These are phyloP conservation scores for Champsocephalus esox DNA, from an alignment of 2,797 vertebrate species.

Conservation along the genomic window DNA sequence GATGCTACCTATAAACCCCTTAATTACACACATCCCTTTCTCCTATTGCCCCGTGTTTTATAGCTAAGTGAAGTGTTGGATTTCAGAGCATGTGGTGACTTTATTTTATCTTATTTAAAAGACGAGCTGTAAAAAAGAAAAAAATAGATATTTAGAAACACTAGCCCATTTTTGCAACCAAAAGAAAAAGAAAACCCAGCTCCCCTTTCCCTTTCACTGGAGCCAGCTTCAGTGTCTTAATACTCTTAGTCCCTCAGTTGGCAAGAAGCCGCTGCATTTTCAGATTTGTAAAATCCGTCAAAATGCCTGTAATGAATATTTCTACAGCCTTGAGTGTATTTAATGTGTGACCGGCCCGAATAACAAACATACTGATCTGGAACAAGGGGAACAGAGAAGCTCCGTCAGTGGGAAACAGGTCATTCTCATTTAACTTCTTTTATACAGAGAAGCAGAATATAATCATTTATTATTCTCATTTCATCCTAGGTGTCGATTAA, in stretches of 20 bases:
- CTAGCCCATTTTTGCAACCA: conserved; percentile 42
- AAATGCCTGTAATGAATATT: conserved; percentile 78
- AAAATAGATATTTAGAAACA: conserved; percentile 18
- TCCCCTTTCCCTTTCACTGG: conserved; percentile 54
- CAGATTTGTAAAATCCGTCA: conserved; percentile 75
- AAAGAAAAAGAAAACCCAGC: conserved; percentile 44
- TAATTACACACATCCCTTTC: conserved; percentile 51
- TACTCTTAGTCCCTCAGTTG: conserved; percentile 75
- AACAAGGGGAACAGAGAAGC: conserved; percentile 11
- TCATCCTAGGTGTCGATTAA: conserved; percentile 36
- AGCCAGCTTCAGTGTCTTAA: conserved; percentile 73
- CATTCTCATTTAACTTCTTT: conserved; percentile 22
- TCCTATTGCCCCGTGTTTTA: conserved; percentile 44
- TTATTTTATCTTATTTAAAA: conserved; percentile 49
- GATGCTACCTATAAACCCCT: conserved; percentile 52
- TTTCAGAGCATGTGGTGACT: conserved; percentile 52
- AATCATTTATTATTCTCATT: conserved; percentile 37
- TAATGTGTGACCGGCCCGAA: conserved; percentile 62
- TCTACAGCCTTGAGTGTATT: conserved; percentile 66
- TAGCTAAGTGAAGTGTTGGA: conserved; percentile 51
- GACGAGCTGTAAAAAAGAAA: conserved; percentile 17
- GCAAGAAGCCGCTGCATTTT: conserved; percentile 71
- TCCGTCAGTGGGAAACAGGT: conserved; percentile 14
- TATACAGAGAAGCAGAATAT: conserved; percentile 7
- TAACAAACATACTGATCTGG: conserved; percentile 47